phyloP scores from a whole-genome alignment of 2,888 invertebrate species.

The Sisyra nigra region DNA sequence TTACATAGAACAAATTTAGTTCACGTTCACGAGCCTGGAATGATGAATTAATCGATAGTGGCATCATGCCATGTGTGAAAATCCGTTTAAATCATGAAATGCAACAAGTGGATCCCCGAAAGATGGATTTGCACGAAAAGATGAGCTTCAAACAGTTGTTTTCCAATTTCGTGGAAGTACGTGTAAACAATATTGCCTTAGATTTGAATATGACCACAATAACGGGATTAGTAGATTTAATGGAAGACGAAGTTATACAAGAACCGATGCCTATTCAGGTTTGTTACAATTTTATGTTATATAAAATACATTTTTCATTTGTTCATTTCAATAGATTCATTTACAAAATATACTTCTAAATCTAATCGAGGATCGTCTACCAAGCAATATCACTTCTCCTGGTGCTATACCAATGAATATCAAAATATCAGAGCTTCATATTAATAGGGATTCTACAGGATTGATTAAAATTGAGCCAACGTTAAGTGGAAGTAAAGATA shows the following conservation, averaged over 20 bases:
- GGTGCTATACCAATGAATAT: constrained; percentile 67
- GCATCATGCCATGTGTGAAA: constrained; percentile 36
- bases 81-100: constrained; percentile 43
- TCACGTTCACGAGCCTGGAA: constrained; percentile 70
- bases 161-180: constrained; percentile 40
- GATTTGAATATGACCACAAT: constrained; percentile 68
- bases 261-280: constrained; percentile 73
- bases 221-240: constrained; percentile 62
- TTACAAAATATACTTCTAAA: constrained; percentile 61
- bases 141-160: constrained; percentile 28
- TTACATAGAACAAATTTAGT: constrained; percentile 58
- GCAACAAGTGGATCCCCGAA: constrained; percentile 19
- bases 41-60: constrained; percentile 38
- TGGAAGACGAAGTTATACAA: constrained; percentile 73
- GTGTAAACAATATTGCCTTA: constrained; percentile 46
- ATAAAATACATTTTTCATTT: not conserved
- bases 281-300: constrained; percentile 11
- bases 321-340: constrained; percentile 35
- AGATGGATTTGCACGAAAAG: constrained; percentile 28
- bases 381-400: constrained; percentile 64
- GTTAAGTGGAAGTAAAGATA: constrained; percentile 16
- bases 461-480: constrained; percentile 55
- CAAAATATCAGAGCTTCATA: constrained; percentile 48
- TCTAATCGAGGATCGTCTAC: constrained; percentile 69
- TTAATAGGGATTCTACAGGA: constrained; percentile 58